Evolutionary conservation across 1,140 invertebrate species (phyloP), one percentile per base, ranked within the genome.

Genomic region (Chelonus insularis): DNA sequence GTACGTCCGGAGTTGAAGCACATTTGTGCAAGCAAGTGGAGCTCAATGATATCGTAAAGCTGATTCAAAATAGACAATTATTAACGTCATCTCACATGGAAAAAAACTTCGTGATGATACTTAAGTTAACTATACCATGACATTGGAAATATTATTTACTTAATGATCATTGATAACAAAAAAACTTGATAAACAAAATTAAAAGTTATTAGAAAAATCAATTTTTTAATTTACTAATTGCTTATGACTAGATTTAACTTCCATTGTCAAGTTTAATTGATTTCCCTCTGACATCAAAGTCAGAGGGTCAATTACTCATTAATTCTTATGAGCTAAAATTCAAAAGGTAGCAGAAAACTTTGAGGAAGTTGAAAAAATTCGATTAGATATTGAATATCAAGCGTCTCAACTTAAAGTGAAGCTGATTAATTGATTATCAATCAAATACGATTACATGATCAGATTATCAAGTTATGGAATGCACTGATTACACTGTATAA

Each of bases 241-340:
- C 6, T 12, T 14, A 55, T 20, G 41, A 56, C 54, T 56, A 29
- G 54, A 60, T 64, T 60, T 55, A 41, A 7, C 39, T 8, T 16
- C 39, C 32, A 62, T 47, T 25, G 34, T 20, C 51, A 39, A 21
- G 50, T 45, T 60, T 64, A 64, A 64, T 64, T 64, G 58, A 55
- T 20, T 55, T 45, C 63, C 45, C 37, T 55, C 14, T 39, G 55
- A 45, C 50, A 47, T 55, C 41, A 56, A 34, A 39, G 68, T 70
- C 63, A 72, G 67, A 75, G 76, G 76, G 77, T 79, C 77, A 81
- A 81, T 79, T 79, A 72, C 74, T 79, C 74, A 77, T 81, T 79
- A 79, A 76, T 74, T 74, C 72, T 62, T 56, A 52, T 62, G 60
- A 21, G 34, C 21, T 14, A 57, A 21, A 25, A 18, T 50, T 25